Conservation (phyloP, 92 coral and sea anemone species). For the Isaurus tuberculatus region DNA sequence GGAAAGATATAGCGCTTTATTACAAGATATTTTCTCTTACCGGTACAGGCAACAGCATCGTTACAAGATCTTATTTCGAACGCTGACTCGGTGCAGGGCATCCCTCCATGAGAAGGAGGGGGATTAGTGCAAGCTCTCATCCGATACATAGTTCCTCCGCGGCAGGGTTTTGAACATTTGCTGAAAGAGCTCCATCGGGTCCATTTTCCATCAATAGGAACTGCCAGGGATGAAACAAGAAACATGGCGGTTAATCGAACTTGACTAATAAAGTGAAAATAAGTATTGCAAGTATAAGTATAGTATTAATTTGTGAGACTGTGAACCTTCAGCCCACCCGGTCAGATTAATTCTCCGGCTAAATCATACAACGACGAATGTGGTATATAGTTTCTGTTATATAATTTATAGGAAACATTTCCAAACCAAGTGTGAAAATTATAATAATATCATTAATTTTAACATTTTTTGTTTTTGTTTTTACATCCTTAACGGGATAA, state of each 20-base stretch:
- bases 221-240: background rate
- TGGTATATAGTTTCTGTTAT: no score
- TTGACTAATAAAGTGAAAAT: background rate
- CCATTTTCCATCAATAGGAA: background rate
- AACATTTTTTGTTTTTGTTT: no score
- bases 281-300: no score
- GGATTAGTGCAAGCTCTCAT: background rate
- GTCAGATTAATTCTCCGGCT: no score
- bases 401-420: no score
- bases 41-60: constrained; percentile 52
- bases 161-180: constrained; percentile 10
- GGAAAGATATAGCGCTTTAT: background rate
- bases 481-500: no score
- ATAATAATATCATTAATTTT: no score
- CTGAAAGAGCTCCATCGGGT: constrained; percentile 4
- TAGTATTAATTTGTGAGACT: no score
- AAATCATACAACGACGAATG: no score
- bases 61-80: constrained; percentile 57
- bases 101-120: constrained; percentile 1
- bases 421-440: no score
- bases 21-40: constrained; percentile 28
- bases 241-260: background rate
- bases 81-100: background rate
- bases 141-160: background rate
- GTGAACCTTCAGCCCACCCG: no score